phyloP scores from a whole-genome alignment of 2,888 invertebrate genomes.

The Rotaria sp. region DNA sequence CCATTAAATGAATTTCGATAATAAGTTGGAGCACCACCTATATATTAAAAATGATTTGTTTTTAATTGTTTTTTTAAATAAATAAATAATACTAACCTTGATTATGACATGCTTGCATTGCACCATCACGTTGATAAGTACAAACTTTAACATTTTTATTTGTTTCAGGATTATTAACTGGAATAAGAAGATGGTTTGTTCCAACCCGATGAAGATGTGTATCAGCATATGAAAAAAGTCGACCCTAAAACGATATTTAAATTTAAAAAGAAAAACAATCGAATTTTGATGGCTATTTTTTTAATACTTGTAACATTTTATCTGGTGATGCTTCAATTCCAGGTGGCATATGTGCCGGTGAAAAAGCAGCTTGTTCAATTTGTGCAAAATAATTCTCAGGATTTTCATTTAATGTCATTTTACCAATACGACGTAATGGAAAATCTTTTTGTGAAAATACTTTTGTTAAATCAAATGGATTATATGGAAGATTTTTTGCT shows the following conservation, averaged over 20 bases:
- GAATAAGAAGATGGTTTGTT: constrained; percentile 76
- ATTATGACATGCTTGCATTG: constrained; percentile 61
- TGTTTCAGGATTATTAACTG: constrained; percentile 77
- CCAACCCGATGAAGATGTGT: constrained; percentile 85
- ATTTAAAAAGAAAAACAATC: background rate
- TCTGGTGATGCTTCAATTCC: constrained; percentile 89
- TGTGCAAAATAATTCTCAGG: constrained; percentile 86
- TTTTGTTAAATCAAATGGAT: constrained; percentile 89
- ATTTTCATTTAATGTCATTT: constrained; percentile 75
- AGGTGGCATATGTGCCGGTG: constrained; percentile 78
- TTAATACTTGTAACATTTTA: constrained; percentile 69
- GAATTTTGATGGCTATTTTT: background rate
- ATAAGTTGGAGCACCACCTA: constrained; percentile 76
- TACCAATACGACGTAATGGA: constrained; percentile 80
- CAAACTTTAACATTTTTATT: constrained; percentile 58
- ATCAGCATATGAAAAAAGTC: constrained; percentile 66
- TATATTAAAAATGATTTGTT: background rate
- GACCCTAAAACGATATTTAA: constrained; percentile 40
- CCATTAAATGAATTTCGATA: constrained; percentile 91
- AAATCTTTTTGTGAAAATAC: constrained; percentile 81
- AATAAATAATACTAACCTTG: background rate
- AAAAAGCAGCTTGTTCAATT: constrained; percentile 84
- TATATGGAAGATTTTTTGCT: constrained; percentile 70
- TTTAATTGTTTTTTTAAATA: background rate
- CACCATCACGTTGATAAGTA: constrained; percentile 85